These are phyloP conservation scores for Grammomys dolichurus DNA, from an alignment of 2,113 vertebrate species.

Conservation along the genomic window DNA sequence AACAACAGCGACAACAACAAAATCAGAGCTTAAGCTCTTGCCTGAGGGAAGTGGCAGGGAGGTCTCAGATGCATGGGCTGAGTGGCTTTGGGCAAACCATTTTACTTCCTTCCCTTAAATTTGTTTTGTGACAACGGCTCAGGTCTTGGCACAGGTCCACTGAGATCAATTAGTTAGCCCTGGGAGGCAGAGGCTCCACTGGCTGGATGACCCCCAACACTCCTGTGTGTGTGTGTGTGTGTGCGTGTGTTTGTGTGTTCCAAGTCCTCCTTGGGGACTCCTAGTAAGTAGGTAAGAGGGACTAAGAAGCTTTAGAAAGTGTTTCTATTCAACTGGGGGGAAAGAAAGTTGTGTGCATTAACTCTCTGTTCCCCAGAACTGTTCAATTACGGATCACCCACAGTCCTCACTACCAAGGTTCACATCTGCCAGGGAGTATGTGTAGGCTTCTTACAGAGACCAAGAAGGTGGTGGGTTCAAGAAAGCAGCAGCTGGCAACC, in stretches of 20 bases:
- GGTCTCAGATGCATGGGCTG: not conserved
- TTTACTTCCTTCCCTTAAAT: constrained; percentile 31
- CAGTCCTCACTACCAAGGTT: not conserved
- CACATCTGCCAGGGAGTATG: not conserved
- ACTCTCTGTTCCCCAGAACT: not conserved
- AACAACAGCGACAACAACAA: not conserved
- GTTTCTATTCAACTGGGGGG: not conserved
- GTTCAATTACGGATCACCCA: not conserved
- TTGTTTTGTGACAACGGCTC: constrained; percentile 23
- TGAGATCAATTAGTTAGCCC: not conserved
- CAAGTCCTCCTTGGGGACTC: not conserved
- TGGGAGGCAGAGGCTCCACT: not conserved
- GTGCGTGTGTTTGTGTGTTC: not conserved
- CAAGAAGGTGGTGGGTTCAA: not conserved
- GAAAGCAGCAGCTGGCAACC: not conserved
- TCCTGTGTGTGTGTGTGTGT: not conserved
- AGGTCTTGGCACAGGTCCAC: not conserved
- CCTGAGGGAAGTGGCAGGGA: not conserved
- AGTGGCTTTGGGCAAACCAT: constrained; percentile 36
- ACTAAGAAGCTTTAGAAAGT: not conserved
- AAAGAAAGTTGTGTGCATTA: not conserved
- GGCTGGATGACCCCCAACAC: not conserved
- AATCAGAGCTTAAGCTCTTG: not conserved
- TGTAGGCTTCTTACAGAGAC: not conserved
- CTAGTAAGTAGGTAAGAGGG: not conserved